Evolutionary conservation across 2,797 vertebrate genomes (phyloP), one percentile per base, ranked within the genome.

Genomic region (Danio choprae): DNA sequence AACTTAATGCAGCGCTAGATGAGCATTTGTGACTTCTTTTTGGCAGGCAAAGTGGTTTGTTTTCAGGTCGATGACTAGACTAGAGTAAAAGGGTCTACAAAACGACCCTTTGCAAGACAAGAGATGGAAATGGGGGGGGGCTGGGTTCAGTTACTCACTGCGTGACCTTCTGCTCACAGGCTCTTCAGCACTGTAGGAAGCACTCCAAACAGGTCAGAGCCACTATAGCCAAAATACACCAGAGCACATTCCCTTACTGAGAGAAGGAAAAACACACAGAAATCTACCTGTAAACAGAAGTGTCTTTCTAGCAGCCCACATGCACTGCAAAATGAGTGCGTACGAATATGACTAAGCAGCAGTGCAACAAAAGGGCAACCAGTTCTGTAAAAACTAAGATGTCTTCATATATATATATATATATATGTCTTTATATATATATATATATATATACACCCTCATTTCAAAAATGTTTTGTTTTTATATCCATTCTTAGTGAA

Each of bases 91-190:
- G 46, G 40, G 11, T 77, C 72, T 65, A 36, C 5, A n/a, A n/a
- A 11, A n/a, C n/a, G n/a, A 29, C 29, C 29, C 29, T 13, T 46
- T 9, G 12, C 75, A 48, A 56, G 50, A 38, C 16, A 40, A 62
- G 62, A 75, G 18, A 81, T 73, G 71, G 74, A 75, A 59, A 69
- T 65, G 58, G 53, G 48, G 48, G 80, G 16, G 67, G 18, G 63
- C 86, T 43, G 68, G 50, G 55, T 22, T 87, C 85, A 90, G 85
- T 86, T 87, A 87, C 85, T 81, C 84, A 79, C 84, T 79, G 88
- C 74, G 86, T 91, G 89, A 91, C 92, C 91, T 92, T 90, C 85
- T 92, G 91, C 90, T 92, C 85, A 81, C 53, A 20, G 87, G 85
- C 88, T 86, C 64, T 82, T 79, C 69, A 63, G 77, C 86, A 79